Conservation (phyloP, 2,888 invertebrate species). For the Drosophila macrospina region DNA sequence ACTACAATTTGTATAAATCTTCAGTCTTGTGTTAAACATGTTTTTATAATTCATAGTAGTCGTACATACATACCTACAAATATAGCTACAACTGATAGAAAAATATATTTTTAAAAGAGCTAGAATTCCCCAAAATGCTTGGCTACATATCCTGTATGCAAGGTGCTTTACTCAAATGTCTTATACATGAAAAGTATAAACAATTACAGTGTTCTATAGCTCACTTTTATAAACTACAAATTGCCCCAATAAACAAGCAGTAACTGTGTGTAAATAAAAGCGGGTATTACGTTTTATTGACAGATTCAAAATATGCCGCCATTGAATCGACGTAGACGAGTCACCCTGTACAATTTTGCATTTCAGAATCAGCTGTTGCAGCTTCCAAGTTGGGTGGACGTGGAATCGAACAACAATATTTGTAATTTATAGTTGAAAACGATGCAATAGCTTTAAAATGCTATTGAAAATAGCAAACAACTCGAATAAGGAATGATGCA, state of each 20-base stretch:
- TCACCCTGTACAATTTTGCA: constrained; percentile 46
- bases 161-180: no score
- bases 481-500: constrained; percentile 66
- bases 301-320: constrained; percentile 38
- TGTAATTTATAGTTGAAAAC: constrained; percentile 32
- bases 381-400: constrained; percentile 12
- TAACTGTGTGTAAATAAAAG: not conserved
- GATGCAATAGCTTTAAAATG: constrained; percentile 52
- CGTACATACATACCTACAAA: constrained; percentile 24
- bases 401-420: constrained; percentile 57
- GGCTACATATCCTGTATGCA: no score
- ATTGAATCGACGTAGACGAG: not conserved
- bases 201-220: not conserved
- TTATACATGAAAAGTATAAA: not conserved
- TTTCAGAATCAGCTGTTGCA: constrained; percentile 55
- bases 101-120: constrained; percentile 8
- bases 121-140: not conserved
- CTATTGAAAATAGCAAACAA: constrained; percentile 37
- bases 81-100: constrained; percentile 11
- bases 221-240: not conserved
- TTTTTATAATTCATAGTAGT: constrained; percentile 60
- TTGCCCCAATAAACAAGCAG: not conserved
- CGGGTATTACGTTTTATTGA: not conserved
- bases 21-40: constrained; percentile 69
- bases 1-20: constrained; percentile 68